A percentile compares a stretch with the other conserved stretches of the same genome.
These are phyloP conservation scores for Rotaria macrura DNA, from an alignment of 2,888 invertebrate genomes.

Conservation along the genomic window DNA sequence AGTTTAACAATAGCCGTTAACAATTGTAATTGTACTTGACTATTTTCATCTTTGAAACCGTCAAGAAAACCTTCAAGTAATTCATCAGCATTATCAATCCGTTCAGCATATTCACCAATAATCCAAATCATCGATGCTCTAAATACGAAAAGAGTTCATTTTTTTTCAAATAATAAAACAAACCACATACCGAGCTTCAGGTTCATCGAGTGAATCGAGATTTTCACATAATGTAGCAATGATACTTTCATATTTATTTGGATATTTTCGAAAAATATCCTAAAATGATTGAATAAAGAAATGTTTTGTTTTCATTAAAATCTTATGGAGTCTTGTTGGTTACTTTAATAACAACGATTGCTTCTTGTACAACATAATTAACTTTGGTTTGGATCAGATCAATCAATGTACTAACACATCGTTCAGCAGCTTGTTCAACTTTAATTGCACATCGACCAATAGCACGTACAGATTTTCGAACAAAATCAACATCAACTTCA, in stretches of 20 bases:
- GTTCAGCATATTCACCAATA: slow-evolving; percentile 90
- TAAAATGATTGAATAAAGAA: no score
- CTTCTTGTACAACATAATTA: slow-evolving; percentile 98
- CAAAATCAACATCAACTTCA: slow-evolving; percentile 98
- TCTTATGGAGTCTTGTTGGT: not conserved
- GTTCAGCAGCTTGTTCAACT: slow-evolving; percentile 90
- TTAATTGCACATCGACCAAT: slow-evolving; percentile 99
- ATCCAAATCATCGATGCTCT: slow-evolving; percentile 86
- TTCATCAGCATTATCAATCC: slow-evolving; percentile 98
- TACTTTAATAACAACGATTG: slow-evolving; percentile 88
- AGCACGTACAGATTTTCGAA: slow-evolving; percentile 91
- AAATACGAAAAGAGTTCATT: not conserved
- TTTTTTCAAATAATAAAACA: slow-evolving; percentile 36
- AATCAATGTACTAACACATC: slow-evolving; percentile 88
- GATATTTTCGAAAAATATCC: slow-evolving; percentile 66
- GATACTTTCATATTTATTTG: slow-evolving; percentile 98
- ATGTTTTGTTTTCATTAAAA: no score
- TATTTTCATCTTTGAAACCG: slow-evolving; percentile 89
- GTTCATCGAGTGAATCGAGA: slow-evolving; percentile 92
- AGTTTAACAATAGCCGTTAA: slow-evolving; percentile 95
- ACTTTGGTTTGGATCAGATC: slow-evolving; percentile 98
- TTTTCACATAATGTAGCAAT: slow-evolving; percentile 97
- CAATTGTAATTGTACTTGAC: slow-evolving; percentile 77
- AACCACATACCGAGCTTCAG: slow-evolving; percentile 73
- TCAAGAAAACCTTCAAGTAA: slow-evolving; percentile 91